phyloP scores from a whole-genome alignment of 2,888 invertebrate genomes.

The Venustoraphidia nigricollis region DNA sequence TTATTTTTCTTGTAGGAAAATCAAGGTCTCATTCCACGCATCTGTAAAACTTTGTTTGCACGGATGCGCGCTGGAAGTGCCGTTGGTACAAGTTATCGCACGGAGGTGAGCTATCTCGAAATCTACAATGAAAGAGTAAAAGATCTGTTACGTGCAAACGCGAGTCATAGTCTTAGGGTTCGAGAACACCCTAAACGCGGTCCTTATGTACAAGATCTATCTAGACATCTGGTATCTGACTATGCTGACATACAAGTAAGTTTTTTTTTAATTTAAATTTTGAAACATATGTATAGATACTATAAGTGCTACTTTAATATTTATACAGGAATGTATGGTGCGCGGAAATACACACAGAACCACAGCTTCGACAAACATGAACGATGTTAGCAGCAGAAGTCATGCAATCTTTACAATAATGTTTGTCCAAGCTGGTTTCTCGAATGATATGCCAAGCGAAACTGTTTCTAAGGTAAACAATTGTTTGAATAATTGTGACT shows the following conservation, averaged over 20 bases:
- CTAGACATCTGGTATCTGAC: conserved; percentile 71
- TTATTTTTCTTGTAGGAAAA: conserved; percentile 37
- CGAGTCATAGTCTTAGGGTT: conserved; percentile 48
- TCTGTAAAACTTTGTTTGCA: conserved; percentile 69
- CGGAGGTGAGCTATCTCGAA: conserved; percentile 59
- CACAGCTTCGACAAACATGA: conserved; percentile 83
- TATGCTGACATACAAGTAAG: conserved; percentile 71
- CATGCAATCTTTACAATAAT: conserved; percentile 86
- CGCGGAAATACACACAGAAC: conserved; percentile 71
- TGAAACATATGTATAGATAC: neutral
- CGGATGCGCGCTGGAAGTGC: conserved; percentile 70
- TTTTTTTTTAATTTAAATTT: neutral
- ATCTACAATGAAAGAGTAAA: conserved; percentile 55
- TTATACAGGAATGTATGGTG: conserved; percentile 52
- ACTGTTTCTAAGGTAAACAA: conserved; percentile 61
- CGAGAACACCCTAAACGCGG: conserved; percentile 65
- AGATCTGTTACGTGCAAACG: conserved; percentile 41
- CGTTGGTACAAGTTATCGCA: conserved; percentile 67
- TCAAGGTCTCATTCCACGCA: conserved; percentile 72
- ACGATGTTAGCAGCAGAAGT: conserved; percentile 80
- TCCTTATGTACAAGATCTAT: conserved; percentile 74
- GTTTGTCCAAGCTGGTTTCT: conserved; percentile 75
- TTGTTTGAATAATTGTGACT: neutral
- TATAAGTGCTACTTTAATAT: neutral
- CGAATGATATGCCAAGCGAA: conserved; percentile 77